These are phyloP conservation scores for Notamacropus eugenii DNA, from an alignment of 2,797 vertebrate genomes.

Conservation along the genomic window DNA sequence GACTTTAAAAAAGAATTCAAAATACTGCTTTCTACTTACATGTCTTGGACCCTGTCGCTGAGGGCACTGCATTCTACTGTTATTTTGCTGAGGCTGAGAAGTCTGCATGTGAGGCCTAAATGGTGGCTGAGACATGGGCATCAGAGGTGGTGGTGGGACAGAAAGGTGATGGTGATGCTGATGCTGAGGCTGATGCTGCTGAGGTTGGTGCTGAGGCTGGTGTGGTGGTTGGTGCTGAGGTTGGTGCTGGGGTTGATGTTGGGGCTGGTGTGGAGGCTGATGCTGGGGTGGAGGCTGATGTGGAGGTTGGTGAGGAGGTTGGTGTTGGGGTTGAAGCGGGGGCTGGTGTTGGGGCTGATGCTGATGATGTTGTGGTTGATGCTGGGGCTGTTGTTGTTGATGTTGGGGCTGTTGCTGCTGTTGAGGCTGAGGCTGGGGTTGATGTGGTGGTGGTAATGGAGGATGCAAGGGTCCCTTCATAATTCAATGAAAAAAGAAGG, in stretches of 20 bases:
- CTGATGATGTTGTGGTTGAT: constrained; percentile 82
- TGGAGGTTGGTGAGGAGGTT: constrained; percentile 87
- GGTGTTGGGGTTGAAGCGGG: constrained; percentile 80
- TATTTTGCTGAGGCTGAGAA: constrained; percentile 88
- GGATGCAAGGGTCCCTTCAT: constrained; percentile 90
- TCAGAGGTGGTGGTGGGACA: constrained; percentile 90
- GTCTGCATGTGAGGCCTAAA: constrained; percentile 91
- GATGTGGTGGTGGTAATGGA: constrained; percentile 90
- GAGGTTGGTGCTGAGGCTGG: constrained; percentile 84
- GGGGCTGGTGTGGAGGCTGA: constrained; percentile 80
- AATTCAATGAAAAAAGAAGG: neutral
- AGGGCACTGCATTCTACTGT: constrained; percentile 89
- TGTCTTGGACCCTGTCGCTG: constrained; percentile 89
- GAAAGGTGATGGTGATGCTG: constrained; percentile 86
- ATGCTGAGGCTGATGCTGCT: constrained; percentile 79
- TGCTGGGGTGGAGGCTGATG: constrained; percentile 88
- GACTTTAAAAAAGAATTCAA: neutral
- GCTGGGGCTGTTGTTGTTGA: constrained; percentile 83
- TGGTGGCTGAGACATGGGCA: constrained; percentile 92
- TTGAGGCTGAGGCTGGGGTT: constrained; percentile 87
- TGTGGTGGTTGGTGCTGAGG: constrained; percentile 85
- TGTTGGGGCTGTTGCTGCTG: constrained; percentile 87
- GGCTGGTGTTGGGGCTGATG: constrained; percentile 85
- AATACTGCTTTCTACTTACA: constrained; percentile 84
- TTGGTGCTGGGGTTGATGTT: constrained; percentile 80